phyloP scores from a whole-genome alignment of 2,888 invertebrate species.

The Rutpela maculata region DNA sequence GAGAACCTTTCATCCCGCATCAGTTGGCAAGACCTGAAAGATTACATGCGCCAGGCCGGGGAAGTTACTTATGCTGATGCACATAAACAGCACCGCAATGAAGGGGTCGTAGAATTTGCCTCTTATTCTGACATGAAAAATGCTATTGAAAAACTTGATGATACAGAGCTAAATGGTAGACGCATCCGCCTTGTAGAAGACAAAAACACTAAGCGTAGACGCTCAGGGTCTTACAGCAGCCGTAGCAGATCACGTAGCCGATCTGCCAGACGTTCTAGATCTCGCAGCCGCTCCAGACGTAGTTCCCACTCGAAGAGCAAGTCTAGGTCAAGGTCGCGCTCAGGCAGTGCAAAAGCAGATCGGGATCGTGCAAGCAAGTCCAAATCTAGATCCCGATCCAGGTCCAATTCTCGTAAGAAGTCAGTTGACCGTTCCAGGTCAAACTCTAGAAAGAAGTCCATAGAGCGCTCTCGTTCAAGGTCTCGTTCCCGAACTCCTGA shows the following conservation, averaged over 20 bases:
- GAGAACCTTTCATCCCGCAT: conserved; percentile 99
- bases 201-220: conserved; percentile 77
- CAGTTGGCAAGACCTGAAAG: conserved; percentile 99
- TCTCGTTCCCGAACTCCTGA: conserved; percentile 61
- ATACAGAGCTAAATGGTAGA: conserved; percentile 96
- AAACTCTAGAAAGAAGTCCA: conserved; percentile 68
- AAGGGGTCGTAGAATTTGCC: conserved; percentile 98
- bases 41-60: conserved; percentile 99
- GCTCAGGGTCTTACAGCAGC: conserved; percentile 73
- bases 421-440: conserved; percentile 66
- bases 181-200: conserved; percentile 95
- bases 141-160: conserved; percentile 96
- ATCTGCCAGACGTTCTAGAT: conserved; percentile 78
- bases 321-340: conserved; percentile 62
- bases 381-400: conserved; percentile 69
- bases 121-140: conserved; percentile 96
- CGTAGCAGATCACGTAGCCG: conserved; percentile 73
- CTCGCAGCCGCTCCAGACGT: conserved; percentile 79
- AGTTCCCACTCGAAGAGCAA: conserved; percentile 65
- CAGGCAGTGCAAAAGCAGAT: conserved; percentile 55
- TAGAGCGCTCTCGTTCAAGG: conserved; percentile 69
- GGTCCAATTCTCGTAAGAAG: conserved; percentile 64
- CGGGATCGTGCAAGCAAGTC: conserved; percentile 67
- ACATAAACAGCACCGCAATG: conserved; percentile 95
- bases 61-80: conserved; percentile 99